A percentile compares a stretch with the other conserved stretches of the same genome.
These are phyloP conservation scores for Zoanthus sansibaricus DNA, from an alignment of 92 coral and sea anemone genomes.

Conservation along the genomic window DNA sequence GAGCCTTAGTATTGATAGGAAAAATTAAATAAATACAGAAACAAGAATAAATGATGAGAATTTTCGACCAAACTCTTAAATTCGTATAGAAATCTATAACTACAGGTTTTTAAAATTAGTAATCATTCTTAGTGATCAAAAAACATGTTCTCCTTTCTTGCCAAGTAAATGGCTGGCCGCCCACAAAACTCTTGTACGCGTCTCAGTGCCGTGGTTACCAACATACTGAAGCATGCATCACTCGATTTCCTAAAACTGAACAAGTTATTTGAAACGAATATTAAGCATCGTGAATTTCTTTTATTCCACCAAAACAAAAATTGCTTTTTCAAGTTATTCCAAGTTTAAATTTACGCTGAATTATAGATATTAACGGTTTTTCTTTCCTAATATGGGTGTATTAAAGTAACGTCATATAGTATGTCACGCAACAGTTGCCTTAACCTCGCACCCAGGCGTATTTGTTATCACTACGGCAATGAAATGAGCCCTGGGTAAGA, in stretches of 20 bases:
- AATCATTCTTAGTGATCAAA: slow-evolving; percentile 6
- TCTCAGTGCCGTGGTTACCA: slow-evolving; percentile 51
- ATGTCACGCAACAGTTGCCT: slow-evolving; percentile 41
- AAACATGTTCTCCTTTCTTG: slow-evolving; percentile 43
- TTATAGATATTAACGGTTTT: slow-evolving; percentile 19
- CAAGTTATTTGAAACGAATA: not conserved
- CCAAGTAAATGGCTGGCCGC: slow-evolving; percentile 57
- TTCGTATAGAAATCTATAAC: not conserved
- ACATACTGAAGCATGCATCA: not conserved
- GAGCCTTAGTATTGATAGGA: not conserved
- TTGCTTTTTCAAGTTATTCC: not conserved
- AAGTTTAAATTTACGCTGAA: not conserved
- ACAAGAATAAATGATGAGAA: not conserved
- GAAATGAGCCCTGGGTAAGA: no score
- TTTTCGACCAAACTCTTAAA: not conserved
- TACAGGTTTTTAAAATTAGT: not conserved
- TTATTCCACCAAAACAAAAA: not conserved
- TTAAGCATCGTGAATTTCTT: not conserved
- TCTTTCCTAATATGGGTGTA: slow-evolving; percentile 28
- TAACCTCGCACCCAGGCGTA: not conserved
- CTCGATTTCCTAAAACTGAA: not conserved
- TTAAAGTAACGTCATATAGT: not conserved
- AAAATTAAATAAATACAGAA: not conserved
- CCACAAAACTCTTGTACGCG: slow-evolving; percentile 60
- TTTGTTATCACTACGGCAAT: no score